A percentile compares a stretch with the other conserved stretches of the same genome.
phyloP scores from a whole-genome alignment of 2,113 vertebrate species.

The Mohoua ochrocephala region DNA sequence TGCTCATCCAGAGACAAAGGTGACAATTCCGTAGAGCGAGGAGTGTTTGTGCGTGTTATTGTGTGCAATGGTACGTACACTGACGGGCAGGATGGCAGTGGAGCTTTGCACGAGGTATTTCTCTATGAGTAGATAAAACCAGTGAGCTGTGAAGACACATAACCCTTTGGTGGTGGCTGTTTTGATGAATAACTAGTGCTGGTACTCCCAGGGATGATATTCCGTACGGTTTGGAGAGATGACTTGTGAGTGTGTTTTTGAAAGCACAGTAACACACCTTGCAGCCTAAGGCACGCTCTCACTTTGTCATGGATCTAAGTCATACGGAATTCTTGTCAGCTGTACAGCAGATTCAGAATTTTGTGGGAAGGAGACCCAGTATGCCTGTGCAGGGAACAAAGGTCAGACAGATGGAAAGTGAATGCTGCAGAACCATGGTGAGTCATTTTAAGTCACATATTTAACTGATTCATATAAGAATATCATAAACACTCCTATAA shows the following conservation, averaged over 20 bases:
- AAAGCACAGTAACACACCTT: background rate
- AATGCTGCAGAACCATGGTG: background rate
- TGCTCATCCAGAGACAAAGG: background rate
- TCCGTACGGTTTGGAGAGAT: background rate
- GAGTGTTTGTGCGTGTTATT: rapidly evolving
- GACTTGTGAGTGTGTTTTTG: slow-evolving; percentile 1
- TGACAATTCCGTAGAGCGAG: background rate
- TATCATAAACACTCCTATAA: slow-evolving; percentile 23
- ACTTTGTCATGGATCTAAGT: background rate
- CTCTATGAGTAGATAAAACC: background rate
- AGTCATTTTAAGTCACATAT: slow-evolving; percentile 10
- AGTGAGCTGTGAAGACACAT: background rate
- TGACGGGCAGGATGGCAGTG: background rate
- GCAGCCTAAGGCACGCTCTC: background rate
- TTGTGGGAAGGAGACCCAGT: background rate
- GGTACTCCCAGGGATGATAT: background rate
- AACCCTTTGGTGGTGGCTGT: background rate
- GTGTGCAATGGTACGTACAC: background rate
- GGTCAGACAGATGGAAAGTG: slow-evolving; percentile 17
- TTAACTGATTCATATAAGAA: slow-evolving; percentile 13
- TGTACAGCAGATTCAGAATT: background rate
- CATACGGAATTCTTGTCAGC: background rate
- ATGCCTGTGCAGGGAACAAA: background rate
- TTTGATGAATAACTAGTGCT: background rate
- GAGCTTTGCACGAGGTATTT: background rate